These are phyloP conservation scores for Anticlea derivata DNA, from an alignment of 2,888 invertebrate species.

Conservation along the genomic window DNA sequence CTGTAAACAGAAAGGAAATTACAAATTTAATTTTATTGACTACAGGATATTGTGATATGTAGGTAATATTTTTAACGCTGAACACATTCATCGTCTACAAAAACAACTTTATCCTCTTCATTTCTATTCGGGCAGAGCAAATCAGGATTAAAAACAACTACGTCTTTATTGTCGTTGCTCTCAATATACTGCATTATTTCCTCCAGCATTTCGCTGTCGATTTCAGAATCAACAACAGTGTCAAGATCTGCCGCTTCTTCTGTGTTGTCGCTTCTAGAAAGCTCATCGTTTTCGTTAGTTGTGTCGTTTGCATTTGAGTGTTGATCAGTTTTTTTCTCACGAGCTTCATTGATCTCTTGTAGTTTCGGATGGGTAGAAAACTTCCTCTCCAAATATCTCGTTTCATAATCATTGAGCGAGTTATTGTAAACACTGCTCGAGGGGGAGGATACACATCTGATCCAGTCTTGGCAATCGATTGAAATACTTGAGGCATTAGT, in stretches of 20 bases:
- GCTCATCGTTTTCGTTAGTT: slow-evolving; percentile 2
- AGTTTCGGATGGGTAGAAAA: slow-evolving; percentile 47
- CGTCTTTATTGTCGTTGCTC: slow-evolving; percentile 45
- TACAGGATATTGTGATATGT: slow-evolving; percentile 3
- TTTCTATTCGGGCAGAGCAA: slow-evolving; percentile 62
- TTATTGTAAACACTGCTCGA: slow-evolving; percentile 62
- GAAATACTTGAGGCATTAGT: slow-evolving; percentile 68
- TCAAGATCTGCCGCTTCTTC: slow-evolving; percentile 29
- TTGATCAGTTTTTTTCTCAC: slow-evolving; percentile 33
- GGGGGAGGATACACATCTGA: slow-evolving; percentile 60
- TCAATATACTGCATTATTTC: slow-evolving; percentile 73
- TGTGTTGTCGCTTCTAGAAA: slow-evolving; percentile 21
- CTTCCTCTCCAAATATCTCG: slow-evolving; percentile 51
- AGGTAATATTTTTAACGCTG: not conserved
- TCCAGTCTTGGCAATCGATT: slow-evolving; percentile 70
- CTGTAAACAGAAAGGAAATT: slow-evolving; percentile 8
- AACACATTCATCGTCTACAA: slow-evolving; percentile 52
- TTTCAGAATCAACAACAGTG: slow-evolving; percentile 26
- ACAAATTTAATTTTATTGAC: not conserved
- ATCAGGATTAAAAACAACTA: slow-evolving; percentile 51
- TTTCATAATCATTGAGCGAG: slow-evolving; percentile 58
- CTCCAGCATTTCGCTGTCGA: slow-evolving; percentile 63
- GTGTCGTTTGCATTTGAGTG: not conserved
- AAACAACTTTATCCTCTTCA: slow-evolving; percentile 61
- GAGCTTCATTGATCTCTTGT: slow-evolving; percentile 38